Base-by-base conservation (phyloP, 2,888 invertebrate species). In the Meloe dianella region DNA sequence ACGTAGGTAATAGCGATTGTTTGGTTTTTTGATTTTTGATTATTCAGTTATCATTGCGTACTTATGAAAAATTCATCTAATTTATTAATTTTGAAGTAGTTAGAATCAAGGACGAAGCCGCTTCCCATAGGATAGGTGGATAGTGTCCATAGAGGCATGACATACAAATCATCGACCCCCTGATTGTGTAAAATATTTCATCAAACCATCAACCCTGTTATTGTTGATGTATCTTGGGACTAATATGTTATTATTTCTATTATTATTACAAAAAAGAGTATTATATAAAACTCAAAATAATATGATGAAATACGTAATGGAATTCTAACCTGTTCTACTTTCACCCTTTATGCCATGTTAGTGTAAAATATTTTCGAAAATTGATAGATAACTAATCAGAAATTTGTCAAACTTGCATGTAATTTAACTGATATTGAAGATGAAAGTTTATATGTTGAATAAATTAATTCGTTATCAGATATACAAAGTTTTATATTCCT, bases 141-240 rank as follows among this genome's bases (percentile, higher is more conserved):
- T 47, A 47, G 20, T 20, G 47, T 47, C 47, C 47, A 47, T 20
- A 10, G 47, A 20, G 47, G 47, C 47, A 47, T 47, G 47, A 47
- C 47, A 47, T 20, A 47, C 47, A 47, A 47, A 47, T 47, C 47
- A 47, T 47, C 47, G 20, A 47, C 41, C 47, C 47, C 47, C 3
- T 20, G 20, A 1, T 9, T 20, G 20, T 47, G 20, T 5, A 20
- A 47, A 47, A 47, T 47, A 47, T 47, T 47, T 20, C 20, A 47
- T 47, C 7, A 47, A 20, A 47, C 41, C 17, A 47, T 47, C 47
- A 47, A 20, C 9, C 20, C 9, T 17, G 20, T 47, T 47, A 10
- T 47, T 47, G 20, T 47, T 20, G 20, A 20, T 20, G 47, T 47
- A 8, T 20, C 47, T 20, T 47, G 47, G 47, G 47, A 47, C 9